These are phyloP conservation scores for Thalassarche chlororhynchos DNA, from an alignment of 2,113 vertebrate species.

Conservation along the genomic window DNA sequence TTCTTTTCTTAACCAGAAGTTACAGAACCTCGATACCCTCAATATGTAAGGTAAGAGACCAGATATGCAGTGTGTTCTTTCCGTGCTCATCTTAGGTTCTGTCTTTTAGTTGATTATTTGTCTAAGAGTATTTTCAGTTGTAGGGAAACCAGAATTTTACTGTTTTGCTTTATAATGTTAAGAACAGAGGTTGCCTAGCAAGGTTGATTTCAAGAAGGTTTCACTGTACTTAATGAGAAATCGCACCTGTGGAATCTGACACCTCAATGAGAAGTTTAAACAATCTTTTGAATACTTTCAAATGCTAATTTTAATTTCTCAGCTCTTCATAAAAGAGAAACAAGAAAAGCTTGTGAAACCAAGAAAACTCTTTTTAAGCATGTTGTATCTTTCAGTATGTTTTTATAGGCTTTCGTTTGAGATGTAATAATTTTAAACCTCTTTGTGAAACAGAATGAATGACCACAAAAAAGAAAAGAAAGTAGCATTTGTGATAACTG, in stretches of 20 bases:
- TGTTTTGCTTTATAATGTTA: background rate
- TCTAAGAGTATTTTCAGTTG: background rate
- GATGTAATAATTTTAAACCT: slow-evolving; percentile 61
- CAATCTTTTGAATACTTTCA: slow-evolving; percentile 79
- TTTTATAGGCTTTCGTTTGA: slow-evolving; percentile 76
- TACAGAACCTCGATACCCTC: background rate
- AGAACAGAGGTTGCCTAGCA: slow-evolving; percentile 2
- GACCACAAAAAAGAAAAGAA: slow-evolving; percentile 83
- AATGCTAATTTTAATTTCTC: slow-evolving; percentile 83
- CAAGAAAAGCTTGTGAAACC: slow-evolving; percentile 85
- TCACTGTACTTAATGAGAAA: slow-evolving; percentile 59
- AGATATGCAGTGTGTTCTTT: background rate
- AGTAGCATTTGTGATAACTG: slow-evolving; percentile 78
- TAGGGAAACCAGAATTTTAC: background rate
- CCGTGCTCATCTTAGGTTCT: background rate
- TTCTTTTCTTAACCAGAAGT: background rate
- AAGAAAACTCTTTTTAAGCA: slow-evolving; percentile 79
- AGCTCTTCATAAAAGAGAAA: slow-evolving; percentile 78
- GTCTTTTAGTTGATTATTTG: background rate
- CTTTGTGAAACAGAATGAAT: slow-evolving; percentile 72
- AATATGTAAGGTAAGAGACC: background rate
- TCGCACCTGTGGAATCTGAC: slow-evolving; percentile 72
- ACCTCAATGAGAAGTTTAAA: slow-evolving; percentile 63
- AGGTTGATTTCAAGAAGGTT: slow-evolving; percentile 20
- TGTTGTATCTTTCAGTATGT: slow-evolving; percentile 73